These are phyloP conservation scores for Rhodinocichla rosea DNA, from an alignment of 2,113 vertebrate genomes.

Conservation along the genomic window DNA sequence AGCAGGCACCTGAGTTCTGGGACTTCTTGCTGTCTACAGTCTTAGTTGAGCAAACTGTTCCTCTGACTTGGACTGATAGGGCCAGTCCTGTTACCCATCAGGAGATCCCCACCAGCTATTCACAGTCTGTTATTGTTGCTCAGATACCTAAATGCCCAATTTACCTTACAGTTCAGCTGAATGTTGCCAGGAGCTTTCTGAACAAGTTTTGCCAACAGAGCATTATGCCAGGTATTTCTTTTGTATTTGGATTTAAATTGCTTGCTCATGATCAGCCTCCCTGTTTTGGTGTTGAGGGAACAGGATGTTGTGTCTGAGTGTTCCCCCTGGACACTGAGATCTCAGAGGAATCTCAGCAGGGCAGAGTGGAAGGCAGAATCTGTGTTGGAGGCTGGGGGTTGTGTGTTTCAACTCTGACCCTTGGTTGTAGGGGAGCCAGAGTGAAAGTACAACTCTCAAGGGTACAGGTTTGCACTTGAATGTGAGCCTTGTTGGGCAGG, in stretches of 20 bases:
- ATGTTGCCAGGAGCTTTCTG: not conserved
- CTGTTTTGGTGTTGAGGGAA: not conserved
- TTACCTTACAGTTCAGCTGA: not conserved
- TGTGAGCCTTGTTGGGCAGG: not conserved
- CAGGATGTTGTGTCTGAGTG: not conserved
- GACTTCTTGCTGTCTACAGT: not conserved
- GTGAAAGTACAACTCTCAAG: not conserved
- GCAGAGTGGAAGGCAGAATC: not conserved
- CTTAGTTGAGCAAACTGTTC: not conserved
- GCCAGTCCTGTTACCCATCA: not conserved
- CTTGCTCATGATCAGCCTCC: not conserved
- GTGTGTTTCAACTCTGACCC: not conserved
- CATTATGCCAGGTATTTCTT: not conserved
- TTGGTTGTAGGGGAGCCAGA: not conserved
- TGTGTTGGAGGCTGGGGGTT: not conserved
- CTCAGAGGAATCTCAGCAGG: not conserved
- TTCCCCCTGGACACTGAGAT: not conserved
- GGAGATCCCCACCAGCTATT: not conserved
- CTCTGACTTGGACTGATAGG: not conserved
- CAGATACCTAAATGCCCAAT: not conserved
- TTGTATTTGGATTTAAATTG: not conserved
- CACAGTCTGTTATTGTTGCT: not conserved
- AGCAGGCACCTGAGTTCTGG: not conserved
- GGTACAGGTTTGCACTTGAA: not conserved
- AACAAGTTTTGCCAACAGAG: not conserved